Conservation (phyloP, 2,113 vertebrate species). For the Sciurus niger region DNA sequence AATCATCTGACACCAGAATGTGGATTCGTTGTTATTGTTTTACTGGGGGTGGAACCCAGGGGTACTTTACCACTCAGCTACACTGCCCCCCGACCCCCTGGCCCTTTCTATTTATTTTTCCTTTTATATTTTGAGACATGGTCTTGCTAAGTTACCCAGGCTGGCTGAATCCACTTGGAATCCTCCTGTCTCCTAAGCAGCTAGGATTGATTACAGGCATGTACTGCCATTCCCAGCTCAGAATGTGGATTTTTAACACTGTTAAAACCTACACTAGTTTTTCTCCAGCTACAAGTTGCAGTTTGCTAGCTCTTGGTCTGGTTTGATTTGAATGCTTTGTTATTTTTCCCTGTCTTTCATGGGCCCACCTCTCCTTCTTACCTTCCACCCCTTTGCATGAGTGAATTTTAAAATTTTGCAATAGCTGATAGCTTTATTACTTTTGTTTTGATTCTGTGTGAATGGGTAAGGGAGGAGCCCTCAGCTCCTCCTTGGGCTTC, state of each 20-base stretch:
- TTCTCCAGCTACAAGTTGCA: conserved; percentile 74
- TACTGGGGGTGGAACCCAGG: too few species aligned
- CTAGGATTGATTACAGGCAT: neutral
- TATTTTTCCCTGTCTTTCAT: conserved; percentile 85
- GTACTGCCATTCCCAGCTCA: too few species aligned
- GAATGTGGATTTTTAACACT: conserved; percentile 24
- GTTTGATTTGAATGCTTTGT: conserved; percentile 59
- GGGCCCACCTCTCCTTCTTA: neutral
- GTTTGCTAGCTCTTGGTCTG: conserved; percentile 82
- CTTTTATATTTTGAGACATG: too few species aligned
- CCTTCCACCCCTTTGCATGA: neutral
- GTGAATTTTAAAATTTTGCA: conserved; percentile 50
- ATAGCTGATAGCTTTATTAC: neutral
- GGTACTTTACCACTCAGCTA: too few species aligned
- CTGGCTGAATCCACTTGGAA: neutral
- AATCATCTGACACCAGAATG: neutral
- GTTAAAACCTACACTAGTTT: conserved; percentile 41
- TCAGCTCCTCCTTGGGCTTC: neutral
- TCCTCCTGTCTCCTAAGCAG: neutral
- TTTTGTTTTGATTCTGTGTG: conserved; percentile 43
- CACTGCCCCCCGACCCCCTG: too few species aligned
- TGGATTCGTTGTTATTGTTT: neutral
- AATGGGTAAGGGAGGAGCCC: neutral
- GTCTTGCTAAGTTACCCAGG: too few species aligned
- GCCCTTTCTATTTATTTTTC: too few species aligned